phyloP scores from a whole-genome alignment of 64 coral and sea anemone genomes.

The Pocillopora verrucosa region DNA sequence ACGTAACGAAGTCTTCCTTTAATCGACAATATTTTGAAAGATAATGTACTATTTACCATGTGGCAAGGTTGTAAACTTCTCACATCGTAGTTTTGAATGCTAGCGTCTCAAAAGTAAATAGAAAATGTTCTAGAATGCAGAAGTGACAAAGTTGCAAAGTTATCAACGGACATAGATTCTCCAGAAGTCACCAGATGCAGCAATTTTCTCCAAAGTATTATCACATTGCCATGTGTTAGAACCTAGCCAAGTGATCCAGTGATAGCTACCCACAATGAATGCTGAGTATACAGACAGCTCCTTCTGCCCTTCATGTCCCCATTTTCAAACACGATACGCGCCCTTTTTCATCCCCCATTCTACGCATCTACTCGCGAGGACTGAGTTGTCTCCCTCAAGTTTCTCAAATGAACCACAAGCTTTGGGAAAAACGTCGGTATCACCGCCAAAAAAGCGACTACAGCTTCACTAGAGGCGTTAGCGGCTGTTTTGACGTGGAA shows the following conservation, averaged over 20 bases:
- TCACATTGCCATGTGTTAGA: background rate
- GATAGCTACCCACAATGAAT: background rate
- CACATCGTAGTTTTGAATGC: too few relatives aligned
- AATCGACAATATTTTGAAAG: too few relatives aligned
- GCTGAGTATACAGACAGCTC: background rate
- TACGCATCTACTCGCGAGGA: background rate
- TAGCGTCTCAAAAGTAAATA: too few relatives aligned
- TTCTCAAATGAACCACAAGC: conserved; percentile 21
- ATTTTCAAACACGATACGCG: background rate
- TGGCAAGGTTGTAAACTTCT: too few relatives aligned
- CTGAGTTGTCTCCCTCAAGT: conserved; percentile 2
- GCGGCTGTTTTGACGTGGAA: conserved; percentile 23
- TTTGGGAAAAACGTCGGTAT: background rate
- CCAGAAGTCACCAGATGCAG: background rate
- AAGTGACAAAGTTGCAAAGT: too few relatives aligned
- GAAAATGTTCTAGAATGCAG: too few relatives aligned
- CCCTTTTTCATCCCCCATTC: background rate
- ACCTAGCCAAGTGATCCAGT: background rate
- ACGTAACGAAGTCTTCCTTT: too few relatives aligned
- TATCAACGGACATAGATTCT: too few relatives aligned
- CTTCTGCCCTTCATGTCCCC: background rate
- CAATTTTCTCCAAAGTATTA: background rate
- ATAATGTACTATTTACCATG: too few relatives aligned
- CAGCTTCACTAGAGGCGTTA: conserved; percentile 11
- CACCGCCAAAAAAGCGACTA: background rate